Evolutionary conservation across 2,797 vertebrate genomes (phyloP), one percentile per base, ranked within the genome.

Genomic region (Melanotaenia nigrans): DNA sequence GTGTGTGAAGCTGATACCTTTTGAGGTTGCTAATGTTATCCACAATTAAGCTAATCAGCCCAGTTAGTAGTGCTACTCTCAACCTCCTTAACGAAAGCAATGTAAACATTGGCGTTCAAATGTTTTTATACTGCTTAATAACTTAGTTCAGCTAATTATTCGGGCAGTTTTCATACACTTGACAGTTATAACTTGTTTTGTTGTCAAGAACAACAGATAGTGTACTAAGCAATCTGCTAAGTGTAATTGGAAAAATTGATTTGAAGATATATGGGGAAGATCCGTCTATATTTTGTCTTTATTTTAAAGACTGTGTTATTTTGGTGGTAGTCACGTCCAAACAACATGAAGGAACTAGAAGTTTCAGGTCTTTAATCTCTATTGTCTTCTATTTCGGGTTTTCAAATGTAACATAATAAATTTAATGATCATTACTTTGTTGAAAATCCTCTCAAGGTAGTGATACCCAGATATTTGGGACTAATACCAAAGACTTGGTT

Each of bases 1-100:
- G 5, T 60, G 22, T 61, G 40, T 22, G 9, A 32, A 53, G 5
- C 20, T 40, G 4, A 56, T 57, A 75, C 69, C 55, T 36, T 32
- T 68, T 71, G 3, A 61, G 13, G 7, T n/a, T 12, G 61, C 55
- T 69, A 49, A 25, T 24, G 30, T 42, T 35, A 49, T 63, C 22
- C 7, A 9, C 1, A 40, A 8, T 1, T 12, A 64, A 51, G 28
- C 32, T 65, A 38, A 64, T 35, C 33, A 32, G 36, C n/a, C 5
- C 22, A 25, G 10, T 47, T 8, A 24, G 11, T 18, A 20, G 42
- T 5, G 11, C 12, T 2, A 54, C 51, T 25, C 35, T 59, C 35
- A 14, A 1, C 1, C 5, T 20, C 24, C 18, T 13, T 30, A 30
- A 10, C 18, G 14, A 10, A 30, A 40, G 1, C 30, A 2, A 54